Conservation (phyloP, 2,888 invertebrate species). For the Adelognathus sp. region DNA sequence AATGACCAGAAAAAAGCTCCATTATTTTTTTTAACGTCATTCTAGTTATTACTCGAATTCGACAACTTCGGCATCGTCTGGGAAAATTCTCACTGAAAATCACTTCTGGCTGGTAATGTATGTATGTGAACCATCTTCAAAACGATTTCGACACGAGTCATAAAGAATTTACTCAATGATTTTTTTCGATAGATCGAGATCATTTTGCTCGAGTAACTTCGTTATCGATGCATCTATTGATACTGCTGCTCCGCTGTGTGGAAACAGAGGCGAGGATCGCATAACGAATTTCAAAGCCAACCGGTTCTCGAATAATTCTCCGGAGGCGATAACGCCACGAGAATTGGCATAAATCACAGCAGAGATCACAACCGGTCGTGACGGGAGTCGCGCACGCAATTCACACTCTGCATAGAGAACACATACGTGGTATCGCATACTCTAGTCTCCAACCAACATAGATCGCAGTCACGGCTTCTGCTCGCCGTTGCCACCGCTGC, state of each 20-base stretch:
- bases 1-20: no score
- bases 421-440: background rate
- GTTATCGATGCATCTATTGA: background rate
- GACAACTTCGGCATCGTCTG: no score
- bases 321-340: constrained; percentile 34
- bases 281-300: constrained; percentile 29
- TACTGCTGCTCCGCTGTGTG: background rate
- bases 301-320: constrained; percentile 29
- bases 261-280: background rate
- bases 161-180: background rate
- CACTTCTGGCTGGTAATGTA: no score
- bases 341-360: constrained; percentile 44
- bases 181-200: background rate
- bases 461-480: constrained; percentile 18
- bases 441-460: background rate
- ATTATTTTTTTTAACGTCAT: no score
- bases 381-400: constrained; percentile 1
- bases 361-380: constrained; percentile 26
- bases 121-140: no score
- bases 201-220: no score
- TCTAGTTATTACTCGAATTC: no score
- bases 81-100: no score
- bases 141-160: no score
- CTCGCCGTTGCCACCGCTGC: constrained; percentile 46
- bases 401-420: background rate